These are phyloP conservation scores for Ceratina japonica DNA, from an alignment of 1,140 invertebrate genomes.

Conservation along the genomic window DNA sequence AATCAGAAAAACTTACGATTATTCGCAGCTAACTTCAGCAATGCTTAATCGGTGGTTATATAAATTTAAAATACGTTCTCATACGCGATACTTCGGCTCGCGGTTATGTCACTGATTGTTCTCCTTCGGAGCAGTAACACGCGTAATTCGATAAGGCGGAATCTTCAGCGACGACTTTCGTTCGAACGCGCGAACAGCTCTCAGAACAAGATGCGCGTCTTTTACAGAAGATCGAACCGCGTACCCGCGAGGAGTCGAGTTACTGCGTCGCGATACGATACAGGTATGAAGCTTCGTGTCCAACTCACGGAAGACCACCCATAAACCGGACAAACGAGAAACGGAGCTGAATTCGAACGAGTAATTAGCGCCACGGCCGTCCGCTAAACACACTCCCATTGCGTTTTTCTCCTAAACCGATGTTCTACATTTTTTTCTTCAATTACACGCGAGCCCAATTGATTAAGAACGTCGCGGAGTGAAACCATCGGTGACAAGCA, in stretches of 20 bases:
- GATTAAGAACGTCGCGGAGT: no score
- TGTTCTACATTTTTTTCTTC: not conserved
- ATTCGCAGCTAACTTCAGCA: not conserved
- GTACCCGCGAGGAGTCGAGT: conserved; percentile 3
- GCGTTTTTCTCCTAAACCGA: not conserved
- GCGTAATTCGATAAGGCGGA: not conserved
- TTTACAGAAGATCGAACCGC: conserved; percentile 4
- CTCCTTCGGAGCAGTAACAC: no score
- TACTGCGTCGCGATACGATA: conserved; percentile 12
- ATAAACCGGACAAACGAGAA: conserved; percentile 48
- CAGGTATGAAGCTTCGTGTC: not conserved
- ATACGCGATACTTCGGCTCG: not conserved
- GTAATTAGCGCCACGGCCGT: conserved; percentile 33
- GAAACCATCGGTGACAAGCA: no score
- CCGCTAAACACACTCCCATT: not conserved
- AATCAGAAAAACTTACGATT: not conserved
- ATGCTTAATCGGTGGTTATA: not conserved
- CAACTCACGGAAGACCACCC: conserved; percentile 34
- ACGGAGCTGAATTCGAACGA: conserved; percentile 33
- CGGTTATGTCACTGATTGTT: not conserved
- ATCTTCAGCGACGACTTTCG: not conserved
- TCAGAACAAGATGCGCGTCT: not conserved
- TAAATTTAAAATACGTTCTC: not conserved
- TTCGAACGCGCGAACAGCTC: not conserved
- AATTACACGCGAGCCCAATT: no score